A percentile compares a stretch with the other conserved stretches of the same genome.
Evolutionary conservation across 2,888 invertebrate species (phyloP).

Genomic region (Xestia rhomboidea): DNA sequence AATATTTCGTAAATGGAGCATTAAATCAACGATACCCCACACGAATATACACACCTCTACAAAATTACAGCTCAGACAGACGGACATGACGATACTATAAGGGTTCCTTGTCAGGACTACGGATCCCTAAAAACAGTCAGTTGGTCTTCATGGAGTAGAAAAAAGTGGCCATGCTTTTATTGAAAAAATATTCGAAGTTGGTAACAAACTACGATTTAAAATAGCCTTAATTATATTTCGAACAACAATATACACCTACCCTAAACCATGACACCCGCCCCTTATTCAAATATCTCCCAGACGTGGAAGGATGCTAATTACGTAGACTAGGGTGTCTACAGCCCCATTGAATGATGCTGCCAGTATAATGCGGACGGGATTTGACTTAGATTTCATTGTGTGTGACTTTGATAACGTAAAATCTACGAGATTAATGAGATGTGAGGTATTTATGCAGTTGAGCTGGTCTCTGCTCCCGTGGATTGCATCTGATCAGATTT

Average conservation of each 20-base stretch:
- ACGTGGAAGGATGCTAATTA: constrained; percentile 85
- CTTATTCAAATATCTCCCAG: constrained; percentile 84
- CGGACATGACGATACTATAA: too few species aligned
- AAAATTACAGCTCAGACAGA: too few species aligned
- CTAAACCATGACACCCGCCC: constrained; percentile 55
- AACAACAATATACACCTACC: constrained; percentile 35
- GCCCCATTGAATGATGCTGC: constrained; percentile 75
- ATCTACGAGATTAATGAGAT: constrained; percentile 18
- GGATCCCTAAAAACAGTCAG: not conserved
- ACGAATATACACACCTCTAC: too few species aligned
- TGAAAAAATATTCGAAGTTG: not conserved
- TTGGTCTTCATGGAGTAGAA: not conserved
- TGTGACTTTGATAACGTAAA: constrained; percentile 10
- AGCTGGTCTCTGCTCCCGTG: not conserved
- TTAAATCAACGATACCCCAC: too few species aligned
- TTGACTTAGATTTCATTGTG: constrained; percentile 62
- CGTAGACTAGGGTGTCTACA: constrained; percentile 78
- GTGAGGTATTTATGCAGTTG: constrained; percentile 14
- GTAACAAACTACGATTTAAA: not conserved
- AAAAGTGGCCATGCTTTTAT: not conserved
- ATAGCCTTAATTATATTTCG: constrained; percentile 9
- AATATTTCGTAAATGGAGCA: too few species aligned
- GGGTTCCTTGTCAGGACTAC: too few species aligned
- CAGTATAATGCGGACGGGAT: constrained; percentile 53
- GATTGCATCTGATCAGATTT: not conserved